Conservation (phyloP, 2,888 invertebrate species). For the Xanthorhoe designata region DNA sequence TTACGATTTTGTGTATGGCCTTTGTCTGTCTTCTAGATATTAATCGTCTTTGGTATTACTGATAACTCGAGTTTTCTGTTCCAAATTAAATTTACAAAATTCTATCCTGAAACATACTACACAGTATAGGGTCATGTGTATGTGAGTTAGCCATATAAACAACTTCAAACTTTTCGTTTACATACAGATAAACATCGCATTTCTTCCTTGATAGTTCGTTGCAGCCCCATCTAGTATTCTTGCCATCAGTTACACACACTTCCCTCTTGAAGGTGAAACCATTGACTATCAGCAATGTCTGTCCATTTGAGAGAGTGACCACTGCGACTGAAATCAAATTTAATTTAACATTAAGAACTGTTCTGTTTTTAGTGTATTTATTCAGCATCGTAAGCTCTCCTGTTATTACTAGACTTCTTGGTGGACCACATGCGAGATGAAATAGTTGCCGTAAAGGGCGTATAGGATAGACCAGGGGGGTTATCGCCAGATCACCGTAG, state of each 20-base stretch:
- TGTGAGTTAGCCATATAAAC: constrained; percentile 62
- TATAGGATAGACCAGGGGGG: no score
- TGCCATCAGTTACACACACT: constrained; percentile 54
- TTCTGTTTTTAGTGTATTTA: background rate
- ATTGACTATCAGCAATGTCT: constrained; percentile 67
- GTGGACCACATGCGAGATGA: no score
- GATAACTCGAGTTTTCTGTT: no score
- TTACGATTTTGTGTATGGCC: no score
- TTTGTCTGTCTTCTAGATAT: no score
- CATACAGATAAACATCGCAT: constrained; percentile 67
- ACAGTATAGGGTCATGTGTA: constrained; percentile 69
- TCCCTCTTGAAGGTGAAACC: constrained; percentile 71
- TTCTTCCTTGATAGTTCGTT: constrained; percentile 62
- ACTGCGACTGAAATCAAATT: constrained; percentile 64
- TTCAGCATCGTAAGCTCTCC: no score
- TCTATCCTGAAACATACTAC: constrained; percentile 65
- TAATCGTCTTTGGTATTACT: no score
- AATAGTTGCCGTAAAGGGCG: no score
- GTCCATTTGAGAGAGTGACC: constrained; percentile 67
- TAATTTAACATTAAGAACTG: background rate
- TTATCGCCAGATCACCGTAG: no score
- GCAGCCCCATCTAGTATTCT: constrained; percentile 66
- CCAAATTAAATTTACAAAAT: constrained; percentile 45
- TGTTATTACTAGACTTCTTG: no score
- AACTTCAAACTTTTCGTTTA: constrained; percentile 69